These are phyloP conservation scores for Uropsilus gracilis DNA, from an alignment of 2,113 vertebrate genomes.

Conservation along the genomic window DNA sequence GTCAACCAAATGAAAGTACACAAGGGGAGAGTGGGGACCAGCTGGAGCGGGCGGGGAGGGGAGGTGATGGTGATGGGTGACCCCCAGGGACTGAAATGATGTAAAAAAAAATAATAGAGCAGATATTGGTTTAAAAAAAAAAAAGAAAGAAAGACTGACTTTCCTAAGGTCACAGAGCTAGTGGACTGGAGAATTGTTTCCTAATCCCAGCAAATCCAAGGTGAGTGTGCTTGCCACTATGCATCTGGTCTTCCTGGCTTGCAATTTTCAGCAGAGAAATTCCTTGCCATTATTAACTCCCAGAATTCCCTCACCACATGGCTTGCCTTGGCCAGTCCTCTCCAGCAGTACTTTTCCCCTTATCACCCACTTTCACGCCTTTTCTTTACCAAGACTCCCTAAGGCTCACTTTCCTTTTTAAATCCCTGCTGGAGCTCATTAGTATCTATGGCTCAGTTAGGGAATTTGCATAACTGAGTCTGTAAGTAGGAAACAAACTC, in stretches of 20 bases:
- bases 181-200: background rate
- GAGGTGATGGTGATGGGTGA: background rate
- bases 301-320: background rate
- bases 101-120: too few relatives aligned
- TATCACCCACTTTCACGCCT: background rate
- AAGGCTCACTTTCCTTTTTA: background rate
- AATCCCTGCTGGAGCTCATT: background rate
- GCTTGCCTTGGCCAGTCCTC: background rate
- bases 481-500: conserved; percentile 45
- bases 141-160: background rate
- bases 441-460: background rate
- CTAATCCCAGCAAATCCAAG: background rate
- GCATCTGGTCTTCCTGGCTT: background rate
- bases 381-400: background rate
- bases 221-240: background rate
- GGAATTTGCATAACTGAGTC: conserved; percentile 42
- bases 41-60: too few relatives aligned
- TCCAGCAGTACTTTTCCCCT: background rate
- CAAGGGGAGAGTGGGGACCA: too few relatives aligned
- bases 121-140: too few relatives aligned
- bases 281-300: background rate
- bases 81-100: too few relatives aligned
- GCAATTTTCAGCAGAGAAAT: background rate
- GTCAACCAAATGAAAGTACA: too few relatives aligned
- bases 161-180: background rate